A percentile compares a stretch with the other conserved stretches of the same genome.
These are phyloP conservation scores for Paguma larvata DNA, from an alignment of 2,797 vertebrate genomes.

Conservation along the genomic window DNA sequence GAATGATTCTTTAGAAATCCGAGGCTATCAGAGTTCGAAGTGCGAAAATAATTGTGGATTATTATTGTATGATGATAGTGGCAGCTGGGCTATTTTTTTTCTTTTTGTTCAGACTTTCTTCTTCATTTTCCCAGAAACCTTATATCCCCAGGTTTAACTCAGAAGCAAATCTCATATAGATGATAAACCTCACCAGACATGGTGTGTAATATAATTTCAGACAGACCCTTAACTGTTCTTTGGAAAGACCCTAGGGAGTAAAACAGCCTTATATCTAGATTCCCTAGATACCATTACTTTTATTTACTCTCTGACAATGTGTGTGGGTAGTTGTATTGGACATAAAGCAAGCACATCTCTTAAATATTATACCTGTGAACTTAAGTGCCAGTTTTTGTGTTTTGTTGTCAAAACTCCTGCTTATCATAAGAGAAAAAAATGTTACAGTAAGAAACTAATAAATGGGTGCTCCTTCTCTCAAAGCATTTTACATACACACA, in stretches of 20 bases:
- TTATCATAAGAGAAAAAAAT: slow-evolving; percentile 49
- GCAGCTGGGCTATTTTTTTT: slow-evolving; percentile 73
- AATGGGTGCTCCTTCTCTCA: background rate
- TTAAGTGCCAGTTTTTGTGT: slow-evolving; percentile 62
- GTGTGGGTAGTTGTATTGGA: slow-evolving; percentile 36
- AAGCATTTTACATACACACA: background rate
- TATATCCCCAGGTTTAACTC: slow-evolving; percentile 77
- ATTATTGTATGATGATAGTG: slow-evolving; percentile 73
- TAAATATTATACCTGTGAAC: slow-evolving; percentile 63
- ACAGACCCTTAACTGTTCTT: slow-evolving; percentile 72
- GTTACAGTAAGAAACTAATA: slow-evolving; percentile 53
- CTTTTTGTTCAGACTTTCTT: slow-evolving; percentile 69
- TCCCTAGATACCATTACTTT: slow-evolving; percentile 53
- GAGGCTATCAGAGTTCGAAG: slow-evolving; percentile 76
- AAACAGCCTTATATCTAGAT: slow-evolving; percentile 64
- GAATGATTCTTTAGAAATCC: slow-evolving; percentile 79
- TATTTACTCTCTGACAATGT: slow-evolving; percentile 69
- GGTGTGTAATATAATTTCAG: slow-evolving; percentile 78
- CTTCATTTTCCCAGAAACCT: slow-evolving; percentile 80
- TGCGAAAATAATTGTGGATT: slow-evolving; percentile 81
- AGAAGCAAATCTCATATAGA: slow-evolving; percentile 76
- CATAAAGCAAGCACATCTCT: slow-evolving; percentile 50
- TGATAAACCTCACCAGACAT: slow-evolving; percentile 77
- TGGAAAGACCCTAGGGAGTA: slow-evolving; percentile 44
- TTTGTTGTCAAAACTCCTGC: slow-evolving; percentile 66